Percentiles rank a stretch among this genome's conserved stretches.
Evolutionary conservation across 2,888 invertebrate genomes (phyloP).

Genomic region (Lapara coniferarum): DNA sequence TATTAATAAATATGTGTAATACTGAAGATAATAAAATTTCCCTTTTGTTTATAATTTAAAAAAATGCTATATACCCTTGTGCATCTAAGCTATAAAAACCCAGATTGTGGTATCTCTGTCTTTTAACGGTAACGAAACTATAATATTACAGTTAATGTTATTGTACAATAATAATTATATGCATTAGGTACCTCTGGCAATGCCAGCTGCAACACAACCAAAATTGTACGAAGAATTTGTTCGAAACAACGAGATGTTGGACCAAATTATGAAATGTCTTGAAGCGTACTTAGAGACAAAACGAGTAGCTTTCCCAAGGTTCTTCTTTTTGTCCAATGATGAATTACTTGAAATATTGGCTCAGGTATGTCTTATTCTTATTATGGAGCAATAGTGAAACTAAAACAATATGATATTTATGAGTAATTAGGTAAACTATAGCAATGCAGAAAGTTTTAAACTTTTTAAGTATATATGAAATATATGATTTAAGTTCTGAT

Average conservation of each 20-base stretch:
- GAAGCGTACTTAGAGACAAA: conserved; percentile 95
- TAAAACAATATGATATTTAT: too few relatives aligned
- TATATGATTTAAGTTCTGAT: too few relatives aligned
- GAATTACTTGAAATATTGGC: conserved; percentile 95
- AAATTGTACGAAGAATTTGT: conserved; percentile 87
- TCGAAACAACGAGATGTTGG: conserved; percentile 90
- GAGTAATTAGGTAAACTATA: too few relatives aligned
- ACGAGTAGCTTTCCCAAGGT: conserved; percentile 93
- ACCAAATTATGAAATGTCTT: conserved; percentile 94
- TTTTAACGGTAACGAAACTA: too few relatives aligned
- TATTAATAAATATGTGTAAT: too few relatives aligned
- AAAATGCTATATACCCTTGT: too few relatives aligned
- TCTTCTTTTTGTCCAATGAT: conserved; percentile 95
- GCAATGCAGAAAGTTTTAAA: too few relatives aligned
- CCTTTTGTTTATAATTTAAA: too few relatives aligned
- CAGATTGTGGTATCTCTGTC: too few relatives aligned
- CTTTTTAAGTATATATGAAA: too few relatives aligned
- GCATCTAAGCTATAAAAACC: too few relatives aligned
- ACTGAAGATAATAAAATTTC: too few relatives aligned
- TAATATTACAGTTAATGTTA: neutral
- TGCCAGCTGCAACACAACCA: conserved; percentile 90
- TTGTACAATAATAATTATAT: conserved; percentile 9
- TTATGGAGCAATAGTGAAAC: neutral
- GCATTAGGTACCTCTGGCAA: conserved; percentile 87
- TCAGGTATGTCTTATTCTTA: conserved; percentile 79